Evolutionary conservation across 2,113 vertebrate genomes (phyloP), one percentile per base, ranked within the genome.

Genomic region (Plecotus auritus): DNA sequence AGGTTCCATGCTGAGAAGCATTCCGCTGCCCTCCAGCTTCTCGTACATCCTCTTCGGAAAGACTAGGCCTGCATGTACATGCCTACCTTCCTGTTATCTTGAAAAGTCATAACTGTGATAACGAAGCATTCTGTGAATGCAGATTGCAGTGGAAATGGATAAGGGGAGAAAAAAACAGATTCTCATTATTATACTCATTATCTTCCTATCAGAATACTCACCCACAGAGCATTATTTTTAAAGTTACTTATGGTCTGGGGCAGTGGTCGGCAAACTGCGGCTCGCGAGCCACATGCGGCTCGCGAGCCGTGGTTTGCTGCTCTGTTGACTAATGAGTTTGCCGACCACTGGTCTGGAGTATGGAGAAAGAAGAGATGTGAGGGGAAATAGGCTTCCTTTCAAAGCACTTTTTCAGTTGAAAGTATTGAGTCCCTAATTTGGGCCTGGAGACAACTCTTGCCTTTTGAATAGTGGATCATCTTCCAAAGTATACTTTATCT

Each of bases 321-420:
- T 40, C 37, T 40, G 37, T 40, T 40, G 37, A 40, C 37, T 40
- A 40, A 40, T 40, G 37, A 40, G 37, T 40, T 40, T 40, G 37
- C 37, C 37, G 37, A 40, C 37, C 37, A 40, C 37, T 81, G 70
- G 49, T 51, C 80, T 89, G 56, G 26, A 51, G 45, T 72, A 95
- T 88, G 64, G 87, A 47, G 70, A 74, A 90, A 32, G 83, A 83
- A 82, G 37, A 90, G 76, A 12, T 80, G 10, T 42, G 32, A 81
- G 7, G 42, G 84, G 72, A 90, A 85, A 72, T 22, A 78, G 30
- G 22, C 32, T 78, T 92, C 85, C 56, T 84, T 91, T 78, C 22
- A 90, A 95, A 92, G 66, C 22, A 81, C 40, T 30, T 69, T 92
- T 95, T 83, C 14, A n/a, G 88, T 78, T 92, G 61, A 83, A 95